Base-by-base conservation (phyloP, 1,140 invertebrate species). In the Scylla paramamosain region DNA sequence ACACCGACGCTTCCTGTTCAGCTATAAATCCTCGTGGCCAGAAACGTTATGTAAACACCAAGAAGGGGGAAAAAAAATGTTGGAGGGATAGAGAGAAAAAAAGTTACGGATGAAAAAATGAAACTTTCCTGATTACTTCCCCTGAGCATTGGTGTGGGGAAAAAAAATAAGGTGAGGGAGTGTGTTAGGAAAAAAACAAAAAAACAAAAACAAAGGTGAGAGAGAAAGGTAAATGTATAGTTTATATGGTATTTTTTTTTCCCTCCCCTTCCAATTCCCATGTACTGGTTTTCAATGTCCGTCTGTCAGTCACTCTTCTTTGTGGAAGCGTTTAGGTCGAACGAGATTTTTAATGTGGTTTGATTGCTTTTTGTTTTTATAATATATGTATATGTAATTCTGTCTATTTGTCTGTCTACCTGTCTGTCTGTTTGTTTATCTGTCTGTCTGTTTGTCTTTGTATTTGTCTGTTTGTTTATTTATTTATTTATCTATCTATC, bases 201-300 rank as follows among this genome's bases (percentile, higher is more conserved):
- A 89, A 32, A 89, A 32, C 32, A 32, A 89, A 32, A 89, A 32
- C 32, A 39, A 89, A 39, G 45, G 88, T 45, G 88, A 89, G 88
- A 91, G 89, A 29, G 89, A 91, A 39, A 91, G 89, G 59, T n/a
- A 77, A 77, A 77, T 77, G 16, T n/a, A 77, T 77, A 6, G 67
- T 3, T 77, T 25, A n/a, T n/a, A n/a, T 77, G 1, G 16, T 59
- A 77, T 77, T 77, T 77, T 20, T n/a, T 77, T 25, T 77, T n/a
- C 25, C n/a, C 20, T 77, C 16, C 6, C 25, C 1, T n/a, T 77
- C n/a, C 12, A 12, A 59, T 39, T 39, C 39, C 39, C 10, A 3
- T 59, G 10, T 14, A 59, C 10, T 59, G 16, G 52, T 59, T 14
- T 59, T 59, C 12, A 20, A 59, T 59, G 16, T 59, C 52, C 52